A percentile compares a stretch with the other conserved stretches of the same genome.
Evolutionary conservation across 1,140 invertebrate genomes (phyloP).

Genomic region (Drosophila orena): DNA sequence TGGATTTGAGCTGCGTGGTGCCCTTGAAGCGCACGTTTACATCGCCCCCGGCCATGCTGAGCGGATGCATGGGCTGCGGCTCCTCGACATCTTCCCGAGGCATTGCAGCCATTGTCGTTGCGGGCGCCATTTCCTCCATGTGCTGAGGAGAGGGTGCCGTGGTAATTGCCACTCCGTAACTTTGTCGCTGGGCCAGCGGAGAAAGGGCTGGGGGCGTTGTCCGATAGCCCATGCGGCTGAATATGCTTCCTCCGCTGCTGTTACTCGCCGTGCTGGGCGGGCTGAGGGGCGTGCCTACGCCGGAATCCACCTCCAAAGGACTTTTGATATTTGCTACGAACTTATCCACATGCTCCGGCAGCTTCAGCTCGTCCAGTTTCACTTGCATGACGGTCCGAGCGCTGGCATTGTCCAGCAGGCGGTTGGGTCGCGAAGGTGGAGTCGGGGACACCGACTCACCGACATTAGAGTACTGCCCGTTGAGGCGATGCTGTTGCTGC

Average conservation of each 20-base stretch:
- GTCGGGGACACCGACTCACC: constrained; percentile 23
- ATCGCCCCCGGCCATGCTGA: constrained; percentile 87
- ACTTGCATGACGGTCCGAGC: constrained; percentile 65
- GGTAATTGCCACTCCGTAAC: constrained; percentile 48
- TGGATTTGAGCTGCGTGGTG: constrained; percentile 88
- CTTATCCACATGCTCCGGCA: constrained; percentile 85
- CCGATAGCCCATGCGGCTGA: constrained; percentile 80
- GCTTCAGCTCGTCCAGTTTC: constrained; percentile 82
- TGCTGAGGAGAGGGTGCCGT: constrained; percentile 40
- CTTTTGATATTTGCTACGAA: constrained; percentile 77
- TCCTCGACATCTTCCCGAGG: constrained; percentile 60
- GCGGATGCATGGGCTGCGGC: constrained; percentile 86
- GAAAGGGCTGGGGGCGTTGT: constrained; percentile 73
- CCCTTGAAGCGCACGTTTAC: constrained; percentile 89
- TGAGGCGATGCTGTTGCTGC: constrained; percentile 62
- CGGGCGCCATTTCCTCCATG: constrained; percentile 36
- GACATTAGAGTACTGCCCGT: constrained; percentile 37
- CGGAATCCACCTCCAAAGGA: constrained; percentile 86
- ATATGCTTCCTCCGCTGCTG: constrained; percentile 69
- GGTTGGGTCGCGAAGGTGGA: constrained; percentile 72
- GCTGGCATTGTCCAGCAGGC: constrained; percentile 66
- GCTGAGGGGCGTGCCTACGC: constrained; percentile 86
- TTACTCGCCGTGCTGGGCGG: constrained; percentile 76
- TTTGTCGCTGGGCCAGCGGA: constrained; percentile 61
- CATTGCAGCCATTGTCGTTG: constrained; percentile 23